Evolutionary conservation across 2,113 vertebrate genomes (phyloP).

Genomic region (Fulmarus glacialis): DNA sequence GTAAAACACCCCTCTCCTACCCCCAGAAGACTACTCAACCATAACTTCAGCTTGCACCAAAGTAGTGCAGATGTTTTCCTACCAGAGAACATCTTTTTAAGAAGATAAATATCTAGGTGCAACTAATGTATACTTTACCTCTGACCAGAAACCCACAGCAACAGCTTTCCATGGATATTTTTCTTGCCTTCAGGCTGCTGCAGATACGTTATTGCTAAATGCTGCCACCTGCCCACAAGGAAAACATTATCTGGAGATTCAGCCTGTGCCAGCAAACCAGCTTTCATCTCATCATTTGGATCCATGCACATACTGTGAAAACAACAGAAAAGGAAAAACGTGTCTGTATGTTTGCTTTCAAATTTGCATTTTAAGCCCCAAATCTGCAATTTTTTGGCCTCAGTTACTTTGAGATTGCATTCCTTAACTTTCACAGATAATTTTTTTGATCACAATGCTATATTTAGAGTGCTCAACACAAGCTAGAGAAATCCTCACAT

Average conservation of each 20-base stretch:
- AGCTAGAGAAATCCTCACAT: neutral
- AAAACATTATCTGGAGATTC: slow-evolving; percentile 86
- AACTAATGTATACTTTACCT: slow-evolving; percentile 75
- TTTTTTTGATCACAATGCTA: neutral
- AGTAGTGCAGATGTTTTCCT: neutral
- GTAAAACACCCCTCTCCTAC: neutral
- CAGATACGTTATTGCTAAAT: slow-evolving; percentile 89
- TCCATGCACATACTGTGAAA: slow-evolving; percentile 88
- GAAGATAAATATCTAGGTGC: neutral
- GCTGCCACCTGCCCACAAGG: slow-evolving; percentile 86
- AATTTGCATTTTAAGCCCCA: neutral
- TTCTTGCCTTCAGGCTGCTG: slow-evolving; percentile 93
- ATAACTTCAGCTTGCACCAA: neutral
- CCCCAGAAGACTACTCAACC: neutral
- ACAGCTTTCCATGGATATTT: slow-evolving; percentile 84
- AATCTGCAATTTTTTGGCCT: neutral
- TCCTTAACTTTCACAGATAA: neutral
- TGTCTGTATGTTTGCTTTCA: neutral
- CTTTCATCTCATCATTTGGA: slow-evolving; percentile 92
- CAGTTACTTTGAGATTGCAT: neutral
- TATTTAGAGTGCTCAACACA: neutral
- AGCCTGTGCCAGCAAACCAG: slow-evolving; percentile 87
- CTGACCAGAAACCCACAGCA: slow-evolving; percentile 91
- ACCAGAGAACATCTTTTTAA: neutral
- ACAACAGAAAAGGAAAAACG: neutral